These are phyloP conservation scores for Monoplex corrugatus DNA, from an alignment of 2,888 invertebrate genomes.

Conservation along the genomic window DNA sequence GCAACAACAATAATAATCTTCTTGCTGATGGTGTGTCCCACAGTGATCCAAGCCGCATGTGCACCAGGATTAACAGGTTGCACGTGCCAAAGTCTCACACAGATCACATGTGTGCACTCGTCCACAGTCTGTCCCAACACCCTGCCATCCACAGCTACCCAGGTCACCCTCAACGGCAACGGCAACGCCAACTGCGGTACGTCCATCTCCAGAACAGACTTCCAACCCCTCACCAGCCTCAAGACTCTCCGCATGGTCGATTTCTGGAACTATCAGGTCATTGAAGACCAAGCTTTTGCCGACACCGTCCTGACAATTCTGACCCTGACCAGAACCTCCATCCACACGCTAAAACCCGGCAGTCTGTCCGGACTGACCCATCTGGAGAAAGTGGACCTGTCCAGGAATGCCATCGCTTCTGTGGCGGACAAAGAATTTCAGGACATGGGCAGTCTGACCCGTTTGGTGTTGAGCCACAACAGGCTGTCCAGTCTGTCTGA, in stretches of 20 bases:
- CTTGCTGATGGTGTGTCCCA: background rate
- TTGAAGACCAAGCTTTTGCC: slow-evolving; percentile 34
- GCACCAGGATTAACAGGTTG: slow-evolving; percentile 6
- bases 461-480: slow-evolving; percentile 60
- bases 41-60: background rate
- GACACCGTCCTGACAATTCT: background rate
- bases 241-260: background rate
- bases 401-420: slow-evolving; percentile 57
- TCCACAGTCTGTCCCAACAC: background rate
- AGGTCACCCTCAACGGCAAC: background rate
- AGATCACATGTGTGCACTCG: slow-evolving; percentile 4
- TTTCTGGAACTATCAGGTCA: background rate
- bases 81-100: background rate
- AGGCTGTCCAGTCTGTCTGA: slow-evolving; percentile 38
- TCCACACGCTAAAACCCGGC: background rate
- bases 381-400: slow-evolving; percentile 60
- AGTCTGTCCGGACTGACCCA: slow-evolving; percentile 61
- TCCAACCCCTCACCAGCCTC: slow-evolving; percentile 1
- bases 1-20: background rate
- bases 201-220: background rate
- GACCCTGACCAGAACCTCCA: background rate
- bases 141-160: background rate
- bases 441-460: slow-evolving; percentile 51
- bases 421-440: slow-evolving; percentile 57
- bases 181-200: slow-evolving; percentile 20